Evolutionary conservation across 1,140 invertebrate genomes (phyloP).

Genomic region (Caenorhabditis brenneri): DNA sequence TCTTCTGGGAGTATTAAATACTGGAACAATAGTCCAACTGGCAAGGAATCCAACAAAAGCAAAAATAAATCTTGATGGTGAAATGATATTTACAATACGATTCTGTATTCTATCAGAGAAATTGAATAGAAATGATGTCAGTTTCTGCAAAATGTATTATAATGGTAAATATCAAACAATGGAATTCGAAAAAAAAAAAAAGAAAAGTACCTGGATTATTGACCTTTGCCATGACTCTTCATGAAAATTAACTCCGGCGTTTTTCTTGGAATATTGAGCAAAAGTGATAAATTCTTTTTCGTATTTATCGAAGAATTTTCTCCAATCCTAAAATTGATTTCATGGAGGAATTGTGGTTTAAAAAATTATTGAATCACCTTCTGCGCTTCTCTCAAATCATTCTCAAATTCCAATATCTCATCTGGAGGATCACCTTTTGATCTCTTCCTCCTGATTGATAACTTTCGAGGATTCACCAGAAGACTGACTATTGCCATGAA

Average conservation of each 20-base stretch:
- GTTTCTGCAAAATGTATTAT: background rate
- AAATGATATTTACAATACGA: background rate
- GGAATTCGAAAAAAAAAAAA: too few relatives aligned
- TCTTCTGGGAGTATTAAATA: background rate
- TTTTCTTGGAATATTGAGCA: background rate
- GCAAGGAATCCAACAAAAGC: background rate
- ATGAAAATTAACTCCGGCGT: background rate
- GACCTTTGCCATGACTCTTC: background rate
- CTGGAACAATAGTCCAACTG: background rate
- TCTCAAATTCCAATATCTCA: background rate
- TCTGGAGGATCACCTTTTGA: background rate
- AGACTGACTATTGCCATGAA: background rate
- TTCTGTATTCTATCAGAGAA: background rate
- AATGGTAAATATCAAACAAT: too few relatives aligned
- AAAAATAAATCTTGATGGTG: background rate
- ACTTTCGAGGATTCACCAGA: background rate
- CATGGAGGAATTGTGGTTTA: too few relatives aligned
- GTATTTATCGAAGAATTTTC: background rate
- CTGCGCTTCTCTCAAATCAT: background rate
- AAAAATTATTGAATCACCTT: background rate
- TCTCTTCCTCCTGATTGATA: background rate
- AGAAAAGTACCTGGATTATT: background rate
- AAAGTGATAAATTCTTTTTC: background rate
- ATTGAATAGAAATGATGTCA: background rate
- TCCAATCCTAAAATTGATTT: background rate